A percentile compares a stretch with the other conserved stretches of the same genome.
Conservation (phyloP, 2,113 vertebrate species). For the Campylorhamphus procurvoides region DNA sequence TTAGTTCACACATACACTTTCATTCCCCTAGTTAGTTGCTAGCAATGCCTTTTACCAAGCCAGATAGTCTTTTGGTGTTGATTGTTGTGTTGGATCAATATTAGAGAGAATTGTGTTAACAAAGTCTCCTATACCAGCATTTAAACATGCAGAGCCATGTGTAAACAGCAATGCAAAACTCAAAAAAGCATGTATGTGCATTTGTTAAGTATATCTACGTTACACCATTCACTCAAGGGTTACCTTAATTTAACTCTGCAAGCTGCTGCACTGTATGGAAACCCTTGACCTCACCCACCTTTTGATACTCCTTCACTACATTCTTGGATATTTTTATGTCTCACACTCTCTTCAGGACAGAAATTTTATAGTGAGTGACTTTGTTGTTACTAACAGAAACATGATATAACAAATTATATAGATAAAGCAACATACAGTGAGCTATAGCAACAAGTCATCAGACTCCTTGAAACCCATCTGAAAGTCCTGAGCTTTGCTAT, state of each 20-base stretch:
- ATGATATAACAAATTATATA: accelerated
- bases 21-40: background rate
- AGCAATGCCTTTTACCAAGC: background rate
- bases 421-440: background rate
- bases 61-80: background rate
- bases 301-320: background rate
- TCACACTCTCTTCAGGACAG: background rate
- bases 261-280: background rate
- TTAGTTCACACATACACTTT: background rate
- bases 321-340: background rate
- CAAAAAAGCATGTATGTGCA: background rate
- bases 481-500: background rate
- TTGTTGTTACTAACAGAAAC: background rate
- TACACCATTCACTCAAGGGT: background rate
- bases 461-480: background rate
- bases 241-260: background rate
- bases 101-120: background rate
- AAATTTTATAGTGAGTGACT: background rate
- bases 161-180: background rate
- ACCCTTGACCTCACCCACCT: background rate
- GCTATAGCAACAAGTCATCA: background rate
- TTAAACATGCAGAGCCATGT: background rate
- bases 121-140: background rate
- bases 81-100: background rate
- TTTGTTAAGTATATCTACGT: background rate